Evolutionary conservation across 1,140 invertebrate genomes (phyloP).

Genomic region (Atta texana): DNA sequence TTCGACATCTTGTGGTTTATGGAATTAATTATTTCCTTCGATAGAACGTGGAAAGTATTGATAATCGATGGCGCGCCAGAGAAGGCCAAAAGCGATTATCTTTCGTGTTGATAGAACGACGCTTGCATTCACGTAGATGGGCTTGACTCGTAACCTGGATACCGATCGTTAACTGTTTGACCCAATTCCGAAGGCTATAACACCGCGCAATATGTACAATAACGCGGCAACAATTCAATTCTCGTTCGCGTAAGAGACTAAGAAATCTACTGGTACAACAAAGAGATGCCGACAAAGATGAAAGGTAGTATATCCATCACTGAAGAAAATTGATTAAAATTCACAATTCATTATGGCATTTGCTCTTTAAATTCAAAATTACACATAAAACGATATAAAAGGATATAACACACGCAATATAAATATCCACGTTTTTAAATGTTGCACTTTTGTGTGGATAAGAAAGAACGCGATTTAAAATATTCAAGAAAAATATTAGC

Average conservation of each 20-base stretch:
- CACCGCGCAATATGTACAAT: constrained; percentile 55
- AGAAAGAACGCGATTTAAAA: background rate
- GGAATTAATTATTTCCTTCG: constrained; percentile 53
- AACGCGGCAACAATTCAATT: constrained; percentile 59
- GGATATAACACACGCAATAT: background rate
- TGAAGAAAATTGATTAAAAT: constrained; percentile 23
- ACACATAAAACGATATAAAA: background rate
- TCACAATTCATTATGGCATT: background rate
- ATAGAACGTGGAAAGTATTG: constrained; percentile 42
- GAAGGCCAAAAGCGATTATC: constrained; percentile 58
- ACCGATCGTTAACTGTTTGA: constrained; percentile 63
- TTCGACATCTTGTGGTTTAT: constrained; percentile 51
- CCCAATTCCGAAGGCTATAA: constrained; percentile 54
- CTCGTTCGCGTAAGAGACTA: constrained; percentile 41
- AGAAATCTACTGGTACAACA: constrained; percentile 21
- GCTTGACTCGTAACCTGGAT: constrained; percentile 54
- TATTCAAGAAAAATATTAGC: background rate
- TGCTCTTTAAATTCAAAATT: background rate
- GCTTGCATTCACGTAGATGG: constrained; percentile 51
- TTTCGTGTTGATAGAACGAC: constrained; percentile 59
- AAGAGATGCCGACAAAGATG: constrained; percentile 1
- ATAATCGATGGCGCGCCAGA: constrained; percentile 46
- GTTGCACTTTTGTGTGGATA: background rate
- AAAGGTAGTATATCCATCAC: background rate
- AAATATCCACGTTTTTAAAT: background rate